Conservation (phyloP, 2,888 invertebrate species). For the Antheraea yamamai region DNA sequence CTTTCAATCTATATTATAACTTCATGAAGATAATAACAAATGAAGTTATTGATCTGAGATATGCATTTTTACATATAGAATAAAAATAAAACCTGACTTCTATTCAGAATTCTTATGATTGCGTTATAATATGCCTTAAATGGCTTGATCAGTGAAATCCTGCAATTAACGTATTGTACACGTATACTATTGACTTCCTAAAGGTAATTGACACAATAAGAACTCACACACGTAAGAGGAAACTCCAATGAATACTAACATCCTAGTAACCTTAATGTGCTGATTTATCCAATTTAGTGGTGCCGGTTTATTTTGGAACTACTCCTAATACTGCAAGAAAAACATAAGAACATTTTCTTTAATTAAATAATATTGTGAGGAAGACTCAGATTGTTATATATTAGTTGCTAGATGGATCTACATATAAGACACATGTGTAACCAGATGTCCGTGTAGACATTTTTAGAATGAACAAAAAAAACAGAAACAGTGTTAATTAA, state of each 20-base stretch:
- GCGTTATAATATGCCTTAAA: not conserved
- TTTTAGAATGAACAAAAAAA: slow-evolving; percentile 15
- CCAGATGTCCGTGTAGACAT: slow-evolving; percentile 15
- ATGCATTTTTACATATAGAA: not conserved
- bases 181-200: slow-evolving; percentile 1
- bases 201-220: slow-evolving; percentile 10
- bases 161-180: not conserved
- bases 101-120: not conserved
- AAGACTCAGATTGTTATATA: not conserved
- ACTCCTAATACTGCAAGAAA: not conserved
- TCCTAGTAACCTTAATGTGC: slow-evolving; percentile 5
- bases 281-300: slow-evolving; percentile 4
- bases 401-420: not conserved
- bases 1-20: too few relatives aligned
- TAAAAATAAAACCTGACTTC: not conserved
- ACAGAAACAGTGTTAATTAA: slow-evolving; percentile 5
- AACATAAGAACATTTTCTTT: not conserved
- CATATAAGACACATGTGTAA: slow-evolving; percentile 9
- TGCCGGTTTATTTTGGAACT: not conserved
- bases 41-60: not conserved
- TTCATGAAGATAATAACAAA: too few relatives aligned
- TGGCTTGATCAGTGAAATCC: not conserved
- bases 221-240: slow-evolving; percentile 12
- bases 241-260: slow-evolving; percentile 6
- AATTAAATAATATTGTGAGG: not conserved